phyloP scores from a whole-genome alignment of 2,888 invertebrate species.

The Cacoxenus indagator region DNA sequence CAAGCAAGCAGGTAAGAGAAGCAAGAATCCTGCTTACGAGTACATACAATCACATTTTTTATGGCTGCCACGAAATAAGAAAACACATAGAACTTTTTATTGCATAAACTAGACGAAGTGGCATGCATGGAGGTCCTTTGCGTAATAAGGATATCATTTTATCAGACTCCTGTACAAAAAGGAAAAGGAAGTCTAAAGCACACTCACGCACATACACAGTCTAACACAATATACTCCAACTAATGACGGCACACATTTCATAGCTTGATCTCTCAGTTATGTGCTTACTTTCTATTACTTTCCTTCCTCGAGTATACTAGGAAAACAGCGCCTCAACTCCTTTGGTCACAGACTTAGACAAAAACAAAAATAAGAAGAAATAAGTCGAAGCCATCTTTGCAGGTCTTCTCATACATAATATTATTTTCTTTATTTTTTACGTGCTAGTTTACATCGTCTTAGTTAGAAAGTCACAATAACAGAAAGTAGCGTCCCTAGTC shows the following conservation, averaged over 20 bases:
- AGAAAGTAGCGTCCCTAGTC: background rate
- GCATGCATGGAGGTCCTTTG: slow-evolving; percentile 2
- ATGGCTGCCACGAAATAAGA: background rate
- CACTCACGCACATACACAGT: background rate
- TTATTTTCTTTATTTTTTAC: no score
- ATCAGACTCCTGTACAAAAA: background rate
- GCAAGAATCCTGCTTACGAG: background rate
- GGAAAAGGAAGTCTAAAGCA: background rate
- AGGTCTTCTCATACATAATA: background rate
- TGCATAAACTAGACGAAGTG: background rate
- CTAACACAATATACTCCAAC: background rate
- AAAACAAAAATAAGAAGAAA: background rate
- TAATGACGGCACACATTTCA: slow-evolving; percentile 10
- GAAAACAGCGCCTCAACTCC: background rate
- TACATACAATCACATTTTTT: background rate
- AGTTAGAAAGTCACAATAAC: no score
- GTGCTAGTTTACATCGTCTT: background rate
- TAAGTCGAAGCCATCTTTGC: background rate
- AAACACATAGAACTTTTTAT: background rate
- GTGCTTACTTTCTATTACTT: background rate
- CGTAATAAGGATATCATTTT: slow-evolving; percentile 9
- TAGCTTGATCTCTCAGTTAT: slow-evolving; percentile 10
- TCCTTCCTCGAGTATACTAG: background rate
- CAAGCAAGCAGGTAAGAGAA: background rate
- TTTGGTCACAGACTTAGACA: background rate